Base-by-base conservation (phyloP, 2,113 vertebrate species). In the Marmota monax region DNA sequence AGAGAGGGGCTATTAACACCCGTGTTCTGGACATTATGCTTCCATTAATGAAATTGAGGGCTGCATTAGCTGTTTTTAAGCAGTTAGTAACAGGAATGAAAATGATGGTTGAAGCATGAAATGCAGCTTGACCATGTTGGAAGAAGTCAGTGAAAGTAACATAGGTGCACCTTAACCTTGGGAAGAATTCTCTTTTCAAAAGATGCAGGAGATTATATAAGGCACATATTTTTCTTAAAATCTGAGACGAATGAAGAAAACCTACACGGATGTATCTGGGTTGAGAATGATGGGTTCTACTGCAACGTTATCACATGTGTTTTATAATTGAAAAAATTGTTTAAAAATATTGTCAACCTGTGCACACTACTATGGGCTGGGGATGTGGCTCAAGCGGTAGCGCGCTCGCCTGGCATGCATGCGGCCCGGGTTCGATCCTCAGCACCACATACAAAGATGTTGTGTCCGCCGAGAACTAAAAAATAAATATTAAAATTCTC, bases 11-110 rank as follows among this genome's bases (percentile, higher is more conserved):
- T 94, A 97, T 97, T 97, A 96, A 88, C 86, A 93, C 92, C 77
- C 37, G 9, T 87, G 53, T 97, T 96, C 84, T 93, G 51, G 72
- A 51, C 79, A 97, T 95, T 96, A 95, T 69, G 32, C n/a, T 92
- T 94, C 96, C 96, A 95, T 97, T 96, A 96, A 93, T 93, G 87
- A 95, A 97, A 97, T 84, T 20, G 17, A 82, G 29, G 90, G 32
- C 84, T 92, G 61, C 92, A 96, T 92, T 96, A 96, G 48, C 84
- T 84, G 16, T 84, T 95, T 90, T 96, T 83, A 88, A 95, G 90
- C 67, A 84, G 83, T 92, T 91, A 95, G 93, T 69, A 93, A 73
- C 65, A 87, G 61, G 51, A 45, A 77, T 77, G 48, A 70, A 96
- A 92, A 96, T 84, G 92, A 91, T 79, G 92, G 56, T 32, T 72